Evolutionary conservation across 2,888 invertebrate species (phyloP).

Genomic region (Steinernema scapterisci): DNA sequence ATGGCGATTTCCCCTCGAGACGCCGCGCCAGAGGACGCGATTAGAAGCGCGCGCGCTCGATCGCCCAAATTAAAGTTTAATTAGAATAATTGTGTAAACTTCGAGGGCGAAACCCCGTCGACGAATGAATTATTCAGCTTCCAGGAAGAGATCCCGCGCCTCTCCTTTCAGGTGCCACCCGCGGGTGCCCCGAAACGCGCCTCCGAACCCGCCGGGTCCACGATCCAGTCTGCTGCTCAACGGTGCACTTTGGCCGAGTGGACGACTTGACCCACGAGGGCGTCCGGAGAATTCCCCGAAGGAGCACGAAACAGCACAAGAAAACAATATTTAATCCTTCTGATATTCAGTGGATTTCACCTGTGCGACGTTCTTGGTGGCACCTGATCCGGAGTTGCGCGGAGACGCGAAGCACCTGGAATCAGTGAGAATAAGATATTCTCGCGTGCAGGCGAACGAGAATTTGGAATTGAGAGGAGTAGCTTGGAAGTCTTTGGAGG

Average conservation of each 20-base stretch:
- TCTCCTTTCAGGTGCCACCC: constrained; percentile 9
- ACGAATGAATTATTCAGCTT: constrained; percentile 21
- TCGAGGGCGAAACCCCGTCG: neutral
- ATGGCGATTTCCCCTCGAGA: constrained; percentile 31
- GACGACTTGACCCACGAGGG: neutral
- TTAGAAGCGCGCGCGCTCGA: constrained; percentile 28
- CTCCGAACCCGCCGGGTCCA: no score
- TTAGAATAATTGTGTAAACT: constrained; percentile 26
- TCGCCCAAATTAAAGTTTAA: constrained; percentile 20
- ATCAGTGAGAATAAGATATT: no score
- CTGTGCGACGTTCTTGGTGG: neutral
- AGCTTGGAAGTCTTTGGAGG: no score
- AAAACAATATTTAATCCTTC: constrained; percentile 7
- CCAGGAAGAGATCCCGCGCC: neutral
- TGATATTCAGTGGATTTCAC: neutral
- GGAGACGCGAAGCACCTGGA: no score
- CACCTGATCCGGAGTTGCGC: no score
- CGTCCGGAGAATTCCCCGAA: no score
- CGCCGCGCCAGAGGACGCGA: neutral
- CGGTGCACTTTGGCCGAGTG: neutral
- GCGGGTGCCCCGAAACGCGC: neutral
- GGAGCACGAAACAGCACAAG: neutral
- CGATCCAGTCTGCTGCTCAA: neutral
- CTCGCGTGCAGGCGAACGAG: no score
- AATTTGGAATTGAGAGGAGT: no score